A percentile compares a stretch with the other conserved stretches of the same genome.
Conservation (phyloP, 2,797 vertebrate genomes). For the Sebastes iracundus region DNA sequence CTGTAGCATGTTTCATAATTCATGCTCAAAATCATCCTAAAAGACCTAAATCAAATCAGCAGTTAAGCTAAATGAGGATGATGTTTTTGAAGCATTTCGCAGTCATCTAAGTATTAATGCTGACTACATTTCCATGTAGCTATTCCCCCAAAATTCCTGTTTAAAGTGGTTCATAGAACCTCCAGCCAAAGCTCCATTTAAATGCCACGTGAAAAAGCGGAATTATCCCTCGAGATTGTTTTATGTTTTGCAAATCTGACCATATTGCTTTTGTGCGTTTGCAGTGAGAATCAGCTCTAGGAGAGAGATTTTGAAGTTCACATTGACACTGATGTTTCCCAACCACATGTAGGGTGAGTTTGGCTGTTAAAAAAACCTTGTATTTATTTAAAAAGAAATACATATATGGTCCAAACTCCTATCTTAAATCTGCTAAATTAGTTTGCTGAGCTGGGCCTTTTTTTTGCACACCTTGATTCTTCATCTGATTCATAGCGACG, state of each 20-base stretch:
- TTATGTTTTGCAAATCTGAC: constrained; percentile 38
- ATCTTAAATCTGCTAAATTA: background rate
- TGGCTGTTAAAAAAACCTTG: background rate
- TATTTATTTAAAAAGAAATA: background rate
- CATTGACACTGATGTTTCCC: background rate
- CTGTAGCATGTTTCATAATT: constrained; percentile 24
- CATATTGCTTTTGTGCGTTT: constrained; percentile 35
- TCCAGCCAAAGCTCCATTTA: constrained; percentile 67
- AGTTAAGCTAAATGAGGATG: constrained; percentile 72
- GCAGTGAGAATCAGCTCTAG: background rate
- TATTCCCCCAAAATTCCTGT: constrained; percentile 39
- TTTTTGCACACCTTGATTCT: background rate
- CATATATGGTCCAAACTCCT: background rate
- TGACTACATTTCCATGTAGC: constrained; percentile 50
- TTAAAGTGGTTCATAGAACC: constrained; percentile 58
- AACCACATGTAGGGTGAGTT: background rate
- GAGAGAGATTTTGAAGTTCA: background rate
- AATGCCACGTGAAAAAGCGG: constrained; percentile 43
- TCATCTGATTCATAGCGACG: background rate
- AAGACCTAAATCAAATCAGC: constrained; percentile 62
- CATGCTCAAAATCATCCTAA: constrained; percentile 35
- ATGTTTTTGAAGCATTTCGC: constrained; percentile 53
- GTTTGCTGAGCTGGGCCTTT: background rate
- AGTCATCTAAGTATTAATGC: constrained; percentile 63
- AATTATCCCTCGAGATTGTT: constrained; percentile 57